These are phyloP conservation scores for Melipona quadrifasciata DNA, from an alignment of 1,140 invertebrate genomes.

Conservation along the genomic window DNA sequence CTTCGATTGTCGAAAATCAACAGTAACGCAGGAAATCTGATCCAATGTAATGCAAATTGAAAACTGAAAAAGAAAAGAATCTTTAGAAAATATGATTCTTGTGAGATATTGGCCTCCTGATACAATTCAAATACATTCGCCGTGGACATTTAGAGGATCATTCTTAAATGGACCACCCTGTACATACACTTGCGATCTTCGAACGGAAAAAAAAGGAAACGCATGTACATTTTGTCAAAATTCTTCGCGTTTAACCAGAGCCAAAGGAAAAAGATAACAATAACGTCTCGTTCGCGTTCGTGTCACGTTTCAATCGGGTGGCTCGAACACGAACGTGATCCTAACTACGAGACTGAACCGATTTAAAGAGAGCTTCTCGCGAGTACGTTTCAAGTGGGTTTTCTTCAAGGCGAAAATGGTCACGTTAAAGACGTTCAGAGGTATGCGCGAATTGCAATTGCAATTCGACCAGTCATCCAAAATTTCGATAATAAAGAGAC, in stretches of 20 bases:
- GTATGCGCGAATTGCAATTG: background rate
- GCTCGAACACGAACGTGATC: conserved; percentile 14
- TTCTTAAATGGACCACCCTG: too few relatives aligned
- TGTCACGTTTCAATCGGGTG: conserved; percentile 27
- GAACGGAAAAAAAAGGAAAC: background rate
- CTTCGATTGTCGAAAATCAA: too few relatives aligned
- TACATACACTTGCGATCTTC: background rate
- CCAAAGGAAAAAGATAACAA: background rate
- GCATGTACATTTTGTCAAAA: background rate
- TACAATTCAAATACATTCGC: too few relatives aligned
- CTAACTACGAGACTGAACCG: background rate
- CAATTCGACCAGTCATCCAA: background rate
- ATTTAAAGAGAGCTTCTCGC: conserved; percentile 4
- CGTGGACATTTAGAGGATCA: too few relatives aligned
- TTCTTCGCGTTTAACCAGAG: conserved; percentile 22
- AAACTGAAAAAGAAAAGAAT: too few relatives aligned
- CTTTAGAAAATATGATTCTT: too few relatives aligned
- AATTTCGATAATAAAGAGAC: background rate
- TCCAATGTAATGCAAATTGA: too few relatives aligned
- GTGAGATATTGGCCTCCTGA: too few relatives aligned
- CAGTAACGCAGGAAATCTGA: too few relatives aligned
- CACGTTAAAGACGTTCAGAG: conserved; percentile 12
- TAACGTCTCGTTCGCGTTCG: conserved; percentile 19
- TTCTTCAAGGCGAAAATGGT: background rate
- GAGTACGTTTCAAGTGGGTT: background rate